These are phyloP conservation scores for Scarus forsteni DNA, from an alignment of 2,797 vertebrate genomes.

Conservation along the genomic window DNA sequence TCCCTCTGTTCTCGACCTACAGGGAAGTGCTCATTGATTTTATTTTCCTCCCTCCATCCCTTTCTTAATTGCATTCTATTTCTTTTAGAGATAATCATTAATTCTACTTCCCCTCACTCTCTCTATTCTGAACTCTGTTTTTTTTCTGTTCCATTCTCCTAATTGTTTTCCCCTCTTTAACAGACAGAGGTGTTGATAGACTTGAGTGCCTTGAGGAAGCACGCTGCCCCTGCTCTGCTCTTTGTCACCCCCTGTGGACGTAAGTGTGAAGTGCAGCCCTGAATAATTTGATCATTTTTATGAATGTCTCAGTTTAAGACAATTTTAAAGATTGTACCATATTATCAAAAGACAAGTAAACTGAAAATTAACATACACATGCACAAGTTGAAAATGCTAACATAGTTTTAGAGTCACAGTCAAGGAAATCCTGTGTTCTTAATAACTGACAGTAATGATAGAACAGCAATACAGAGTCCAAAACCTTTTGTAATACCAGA, in stretches of 20 bases:
- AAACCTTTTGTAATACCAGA: no score
- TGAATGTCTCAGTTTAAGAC: no score
- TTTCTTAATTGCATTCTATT: slow-evolving; percentile 9
- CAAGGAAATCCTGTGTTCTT: no score
- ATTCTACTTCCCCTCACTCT: background rate
- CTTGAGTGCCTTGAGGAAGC: slow-evolving; percentile 34
- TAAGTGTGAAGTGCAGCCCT: slow-evolving; percentile 56
- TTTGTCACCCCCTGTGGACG: slow-evolving; percentile 78
- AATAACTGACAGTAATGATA: no score
- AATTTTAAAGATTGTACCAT: no score
- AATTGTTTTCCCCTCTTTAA: slow-evolving; percentile 16
- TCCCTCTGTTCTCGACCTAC: background rate
- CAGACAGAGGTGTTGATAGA: slow-evolving; percentile 70
- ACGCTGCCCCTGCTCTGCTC: slow-evolving; percentile 69
- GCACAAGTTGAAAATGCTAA: no score
- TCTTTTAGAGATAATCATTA: slow-evolving; percentile 29
- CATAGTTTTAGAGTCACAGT: no score
- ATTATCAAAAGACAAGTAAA: no score
- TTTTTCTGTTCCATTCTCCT: background rate
- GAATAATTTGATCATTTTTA: background rate
- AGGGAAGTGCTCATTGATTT: slow-evolving; percentile 46
- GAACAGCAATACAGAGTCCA: no score
- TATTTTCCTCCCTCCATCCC: background rate
- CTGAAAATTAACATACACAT: no score
- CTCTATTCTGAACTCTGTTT: background rate